phyloP scores from a whole-genome alignment of 2,888 invertebrate species.

The Aphodius granarius region DNA sequence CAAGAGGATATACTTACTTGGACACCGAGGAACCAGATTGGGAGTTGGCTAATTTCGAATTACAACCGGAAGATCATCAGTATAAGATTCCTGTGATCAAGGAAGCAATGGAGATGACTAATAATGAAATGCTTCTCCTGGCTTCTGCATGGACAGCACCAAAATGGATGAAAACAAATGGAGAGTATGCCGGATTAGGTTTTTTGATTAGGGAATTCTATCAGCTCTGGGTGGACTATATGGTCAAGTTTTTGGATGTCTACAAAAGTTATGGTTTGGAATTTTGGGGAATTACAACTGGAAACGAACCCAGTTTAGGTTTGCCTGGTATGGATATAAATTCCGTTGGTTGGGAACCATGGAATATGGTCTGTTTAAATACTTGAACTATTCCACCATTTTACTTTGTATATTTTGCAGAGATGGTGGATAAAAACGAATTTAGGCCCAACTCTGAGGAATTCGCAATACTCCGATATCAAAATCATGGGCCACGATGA shows the following conservation, averaged over 20 bases:
- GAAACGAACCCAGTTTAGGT: constrained; percentile 82
- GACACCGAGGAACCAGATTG: constrained; percentile 55
- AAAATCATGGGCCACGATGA: constrained; percentile 78
- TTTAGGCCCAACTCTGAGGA: constrained; percentile 73
- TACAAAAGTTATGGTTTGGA: constrained; percentile 67
- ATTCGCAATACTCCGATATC: constrained; percentile 59
- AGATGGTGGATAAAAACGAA: constrained; percentile 69
- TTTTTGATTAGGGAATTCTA: constrained; percentile 58
- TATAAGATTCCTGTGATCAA: constrained; percentile 59
- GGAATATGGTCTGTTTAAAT: constrained; percentile 18
- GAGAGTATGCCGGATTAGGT: constrained; percentile 47
- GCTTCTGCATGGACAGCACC: constrained; percentile 59
- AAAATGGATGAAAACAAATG: constrained; percentile 57
- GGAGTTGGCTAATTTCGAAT: constrained; percentile 63
- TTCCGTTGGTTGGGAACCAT: constrained; percentile 69
- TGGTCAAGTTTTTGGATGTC: constrained; percentile 75
- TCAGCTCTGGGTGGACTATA: constrained; percentile 80
- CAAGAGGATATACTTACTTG: constrained; percentile 78
- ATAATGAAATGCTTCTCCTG: constrained; percentile 56
- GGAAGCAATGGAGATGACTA: constrained; percentile 37
- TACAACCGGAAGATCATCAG: constrained; percentile 68
- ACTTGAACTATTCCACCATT: neutral
- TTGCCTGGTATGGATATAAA: constrained; percentile 62
- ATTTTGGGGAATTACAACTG: constrained; percentile 84
- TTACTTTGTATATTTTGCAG: constrained; percentile 50